Conservation (phyloP, 2,113 vertebrate species). For the Dissostichus mawsoni region DNA sequence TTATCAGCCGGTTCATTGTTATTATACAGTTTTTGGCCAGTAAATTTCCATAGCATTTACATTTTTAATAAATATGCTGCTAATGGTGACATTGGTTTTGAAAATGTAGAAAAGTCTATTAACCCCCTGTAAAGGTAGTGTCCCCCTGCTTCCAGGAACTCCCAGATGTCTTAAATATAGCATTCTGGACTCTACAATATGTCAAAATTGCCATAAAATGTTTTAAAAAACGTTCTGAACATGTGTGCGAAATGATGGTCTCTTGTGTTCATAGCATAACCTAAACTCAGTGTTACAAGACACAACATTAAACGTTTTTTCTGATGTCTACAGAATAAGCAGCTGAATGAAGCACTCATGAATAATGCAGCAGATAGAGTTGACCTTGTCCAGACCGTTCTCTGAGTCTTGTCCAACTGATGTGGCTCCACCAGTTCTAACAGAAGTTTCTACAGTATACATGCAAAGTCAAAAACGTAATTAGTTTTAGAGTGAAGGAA, state of each 20-base stretch:
- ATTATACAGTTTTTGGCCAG: too few species aligned
- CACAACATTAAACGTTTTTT: not conserved
- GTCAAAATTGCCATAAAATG: not conserved
- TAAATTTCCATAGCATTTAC: too few species aligned
- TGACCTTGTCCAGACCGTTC: too few species aligned
- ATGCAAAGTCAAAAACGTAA: too few species aligned
- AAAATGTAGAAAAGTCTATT: too few species aligned
- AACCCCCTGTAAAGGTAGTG: too few species aligned
- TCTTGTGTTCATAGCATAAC: not conserved
- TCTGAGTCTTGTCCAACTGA: not conserved
- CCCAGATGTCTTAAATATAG: not conserved
- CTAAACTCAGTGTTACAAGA: not conserved
- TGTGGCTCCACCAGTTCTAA: not conserved
- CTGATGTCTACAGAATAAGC: not conserved
- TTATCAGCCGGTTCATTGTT: too few species aligned
- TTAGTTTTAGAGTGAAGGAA: too few species aligned
- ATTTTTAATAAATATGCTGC: too few species aligned
- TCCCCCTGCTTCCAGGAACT: not conserved
- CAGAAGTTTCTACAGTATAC: not conserved
- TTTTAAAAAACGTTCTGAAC: not conserved
- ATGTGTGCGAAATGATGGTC: not conserved
- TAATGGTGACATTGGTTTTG: too few species aligned
- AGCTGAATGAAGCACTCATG: not conserved
- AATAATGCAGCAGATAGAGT: too few species aligned
- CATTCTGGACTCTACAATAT: not conserved